Percentiles rank a stretch among this genome's conserved stretches.
Evolutionary conservation across 1,140 invertebrate genomes (phyloP).

Genomic region (Danaus melanippus): DNA sequence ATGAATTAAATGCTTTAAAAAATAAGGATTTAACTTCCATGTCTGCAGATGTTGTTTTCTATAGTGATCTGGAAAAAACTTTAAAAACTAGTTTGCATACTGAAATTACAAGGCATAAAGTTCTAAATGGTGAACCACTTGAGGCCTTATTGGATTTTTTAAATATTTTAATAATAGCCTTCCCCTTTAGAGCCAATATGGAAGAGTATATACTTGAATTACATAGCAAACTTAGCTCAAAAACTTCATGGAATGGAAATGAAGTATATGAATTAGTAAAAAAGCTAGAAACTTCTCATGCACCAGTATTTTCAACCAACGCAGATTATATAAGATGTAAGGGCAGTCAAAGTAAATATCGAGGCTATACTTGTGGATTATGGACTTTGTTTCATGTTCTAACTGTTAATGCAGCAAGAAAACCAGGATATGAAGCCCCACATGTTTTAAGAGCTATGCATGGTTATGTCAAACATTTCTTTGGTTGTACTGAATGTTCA

Average conservation of each 20-base stretch:
- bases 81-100: conserved; percentile 84
- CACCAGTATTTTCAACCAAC: conserved; percentile 73
- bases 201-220: conserved; percentile 76
- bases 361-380: conserved; percentile 96
- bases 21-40: conserved; percentile 46
- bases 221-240: conserved; percentile 57
- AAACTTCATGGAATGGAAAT: conserved; percentile 71
- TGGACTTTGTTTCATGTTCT: conserved; percentile 97
- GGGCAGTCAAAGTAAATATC: conserved; percentile 79
- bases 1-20: conserved; percentile 38
- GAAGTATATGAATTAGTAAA: conserved; percentile 73
- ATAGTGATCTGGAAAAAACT: conserved; percentile 89
- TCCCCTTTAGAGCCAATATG: conserved; percentile 80
- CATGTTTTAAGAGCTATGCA: conserved; percentile 85
- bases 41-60: conserved; percentile 75
- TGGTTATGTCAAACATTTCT: conserved; percentile 93
- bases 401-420: conserved; percentile 82
- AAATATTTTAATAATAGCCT: conserved; percentile 79
- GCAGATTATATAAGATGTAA: conserved; percentile 87
- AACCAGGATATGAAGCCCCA: conserved; percentile 68
- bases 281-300: conserved; percentile 67
- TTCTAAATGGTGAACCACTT: conserved; percentile 80
- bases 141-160: conserved; percentile 83
- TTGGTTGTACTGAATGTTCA: conserved; percentile 93
- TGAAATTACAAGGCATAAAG: conserved; percentile 82